These are phyloP conservation scores for Antigone vipio DNA, from an alignment of 2,113 vertebrate species.

Conservation along the genomic window DNA sequence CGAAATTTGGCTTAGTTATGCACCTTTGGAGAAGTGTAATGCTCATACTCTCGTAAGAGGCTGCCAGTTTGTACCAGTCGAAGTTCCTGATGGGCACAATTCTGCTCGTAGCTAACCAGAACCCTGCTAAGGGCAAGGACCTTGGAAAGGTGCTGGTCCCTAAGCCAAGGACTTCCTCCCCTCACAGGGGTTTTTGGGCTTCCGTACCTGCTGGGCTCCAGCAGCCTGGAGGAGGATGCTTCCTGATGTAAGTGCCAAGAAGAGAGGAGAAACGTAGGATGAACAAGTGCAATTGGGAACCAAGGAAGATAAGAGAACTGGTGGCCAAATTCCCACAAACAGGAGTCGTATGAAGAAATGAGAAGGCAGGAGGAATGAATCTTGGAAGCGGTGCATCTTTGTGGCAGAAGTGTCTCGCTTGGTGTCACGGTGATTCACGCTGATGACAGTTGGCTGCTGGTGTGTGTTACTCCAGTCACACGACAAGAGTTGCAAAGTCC, in stretches of 20 bases:
- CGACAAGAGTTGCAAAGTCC: not conserved
- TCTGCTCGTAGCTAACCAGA: rapidly evolving
- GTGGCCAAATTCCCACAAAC: not conserved
- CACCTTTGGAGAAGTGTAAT: not conserved
- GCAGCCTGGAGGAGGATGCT: not conserved
- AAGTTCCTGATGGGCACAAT: not conserved
- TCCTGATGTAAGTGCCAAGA: not conserved
- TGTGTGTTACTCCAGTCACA: rapidly evolving
- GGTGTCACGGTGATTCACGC: not conserved
- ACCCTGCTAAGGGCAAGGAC: not conserved
- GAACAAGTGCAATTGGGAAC: not conserved
- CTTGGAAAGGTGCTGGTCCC: not conserved
- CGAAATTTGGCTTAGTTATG: not conserved
- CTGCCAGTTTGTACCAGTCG: not conserved
- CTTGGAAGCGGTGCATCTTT: not conserved
- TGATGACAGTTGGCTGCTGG: not conserved
- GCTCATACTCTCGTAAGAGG: not conserved
- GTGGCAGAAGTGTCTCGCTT: not conserved
- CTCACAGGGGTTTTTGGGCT: rapidly evolving
- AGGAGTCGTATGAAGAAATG: not conserved
- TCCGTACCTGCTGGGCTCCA: not conserved
- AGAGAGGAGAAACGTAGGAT: not conserved
- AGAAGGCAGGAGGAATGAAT: not conserved
- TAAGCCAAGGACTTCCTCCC: not conserved
- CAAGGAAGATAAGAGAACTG: not conserved